Base-by-base conservation (phyloP, 2,113 vertebrate species). In the Dicrurus megarhynchus region DNA sequence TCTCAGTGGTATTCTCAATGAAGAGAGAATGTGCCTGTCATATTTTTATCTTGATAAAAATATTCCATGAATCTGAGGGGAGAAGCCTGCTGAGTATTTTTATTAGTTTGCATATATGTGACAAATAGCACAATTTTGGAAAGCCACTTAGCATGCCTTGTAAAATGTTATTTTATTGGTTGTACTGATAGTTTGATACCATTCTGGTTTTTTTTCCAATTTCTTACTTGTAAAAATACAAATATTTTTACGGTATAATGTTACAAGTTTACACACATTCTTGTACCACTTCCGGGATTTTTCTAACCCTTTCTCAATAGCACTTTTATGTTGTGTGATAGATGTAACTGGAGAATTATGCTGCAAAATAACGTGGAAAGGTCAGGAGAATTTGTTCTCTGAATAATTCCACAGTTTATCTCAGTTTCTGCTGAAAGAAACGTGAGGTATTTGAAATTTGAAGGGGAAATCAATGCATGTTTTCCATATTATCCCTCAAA, bases 121-220 rank as follows among this genome's bases (percentile, higher is more conserved):
- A 95, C 63, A 80, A 88, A 90, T 28, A 84, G 52, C 8, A 13
- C 19, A 56, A 30, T 84, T 90, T 88, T 74, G 42, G 64, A 77
- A 92, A 92, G 50, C 21, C 27, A 67, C 63, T 94, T 90, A 86
- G 27, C 27, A 67, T 77, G 46, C 42, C 56, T 90, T 81, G 30
- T 90, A 92, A 87, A 89, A 94, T 50, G 30, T 52, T 85, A 32
- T 78, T 95, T 90, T 89, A 81, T 93, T 93, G 20, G 17, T 17
- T 1, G 0, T 84, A 30, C 35, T 75, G 73, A 65, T 3, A 42
- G 26, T 69, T 90, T 64, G 30, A 81, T 59, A 49, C 15, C 6
- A 26, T 84, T 75, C 30, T 33, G 30, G 14, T 4, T 5, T 5
- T 67, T 60, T 13, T 28, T 30, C 2, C 33, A 27, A 52, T 95